Percentiles rank a stretch among this genome's conserved stretches.
Evolutionary conservation across 2,113 vertebrate species (phyloP).

Genomic region (Gracilinanus agilis): DNA sequence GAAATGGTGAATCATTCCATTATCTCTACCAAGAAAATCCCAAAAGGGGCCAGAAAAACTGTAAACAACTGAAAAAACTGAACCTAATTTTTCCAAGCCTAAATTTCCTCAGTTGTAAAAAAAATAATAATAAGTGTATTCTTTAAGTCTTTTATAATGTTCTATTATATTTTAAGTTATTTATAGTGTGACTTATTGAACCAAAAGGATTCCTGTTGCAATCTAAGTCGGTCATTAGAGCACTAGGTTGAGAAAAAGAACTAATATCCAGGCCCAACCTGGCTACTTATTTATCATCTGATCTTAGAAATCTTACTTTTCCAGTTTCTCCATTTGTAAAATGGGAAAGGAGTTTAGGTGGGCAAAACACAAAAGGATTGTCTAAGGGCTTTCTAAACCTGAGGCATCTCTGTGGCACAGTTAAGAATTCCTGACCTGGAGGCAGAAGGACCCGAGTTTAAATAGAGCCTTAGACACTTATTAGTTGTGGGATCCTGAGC

Average conservation of each 20-base stretch:
- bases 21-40: too few relatives aligned
- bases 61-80: too few relatives aligned
- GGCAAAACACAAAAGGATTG: neutral
- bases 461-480: neutral
- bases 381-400: neutral
- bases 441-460: neutral
- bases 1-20: too few relatives aligned
- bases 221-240: neutral
- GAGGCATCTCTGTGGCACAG: neutral
- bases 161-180: neutral
- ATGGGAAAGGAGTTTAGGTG: neutral
- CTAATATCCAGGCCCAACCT: neutral
- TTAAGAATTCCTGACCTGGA: neutral
- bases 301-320: neutral
- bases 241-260: neutral
- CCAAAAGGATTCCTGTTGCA: neutral
- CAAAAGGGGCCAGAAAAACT: too few relatives aligned
- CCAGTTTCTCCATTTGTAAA: neutral
- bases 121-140: neutral
- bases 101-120: neutral
- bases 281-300: neutral
- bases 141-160: neutral
- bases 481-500: neutral
- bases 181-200: neutral
- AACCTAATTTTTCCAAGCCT: neutral